Evolutionary conservation across 2,888 invertebrate species (phyloP), one percentile per base, ranked within the genome.

Genomic region (Cordylochernes scorpioides): DNA sequence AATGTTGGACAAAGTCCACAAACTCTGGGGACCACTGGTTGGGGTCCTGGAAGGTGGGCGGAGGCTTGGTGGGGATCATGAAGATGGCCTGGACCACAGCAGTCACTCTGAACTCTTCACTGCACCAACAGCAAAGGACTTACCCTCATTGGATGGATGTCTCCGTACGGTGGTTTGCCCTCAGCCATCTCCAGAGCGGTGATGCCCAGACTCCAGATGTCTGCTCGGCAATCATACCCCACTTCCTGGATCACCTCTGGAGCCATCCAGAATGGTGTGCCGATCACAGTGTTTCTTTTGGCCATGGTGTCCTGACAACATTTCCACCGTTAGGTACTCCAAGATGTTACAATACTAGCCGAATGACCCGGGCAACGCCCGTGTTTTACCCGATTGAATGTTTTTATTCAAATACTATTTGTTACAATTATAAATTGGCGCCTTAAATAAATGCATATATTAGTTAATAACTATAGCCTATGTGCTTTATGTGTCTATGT

Each of bases 161-260:
- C 91, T 1, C 91, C 91, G 50, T 97, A 94, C 0, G 97, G 97
- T 12, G 71, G 70, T 47, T 69, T 65, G 3, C 94, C 94, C 57
- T 97, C 97, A 0, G 94, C 94, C 94, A 97, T 91, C 64, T 97
- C 97, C 31, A 97, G 62, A 24, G 91, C 91, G n/a, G 97, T 97
- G 48, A 97, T 97, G 38, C 63, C 62, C 43, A 63, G 46, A 45
- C 86, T 86, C 94, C 94, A 97, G 50, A 97, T 91, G 57, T 97
- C 94, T 1, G 94, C 94, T 17, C 84, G 84, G 58, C 88, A 91
- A 59, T 94, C 91, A 55, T 97, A 94, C 9, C 94, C 94, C 41
- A 94, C 91, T 62, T 97, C 94, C 57, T 94, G 88, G 46, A 97
- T 97, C 30, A 88, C 80, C 55, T 75, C 78, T 0, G 88, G 88